Evolutionary conservation across 30 jellyfish, hydroid and myxozoan species (phyloP), one percentile per base, ranked within the genome.

Genomic region (Aurelia sp.): DNA sequence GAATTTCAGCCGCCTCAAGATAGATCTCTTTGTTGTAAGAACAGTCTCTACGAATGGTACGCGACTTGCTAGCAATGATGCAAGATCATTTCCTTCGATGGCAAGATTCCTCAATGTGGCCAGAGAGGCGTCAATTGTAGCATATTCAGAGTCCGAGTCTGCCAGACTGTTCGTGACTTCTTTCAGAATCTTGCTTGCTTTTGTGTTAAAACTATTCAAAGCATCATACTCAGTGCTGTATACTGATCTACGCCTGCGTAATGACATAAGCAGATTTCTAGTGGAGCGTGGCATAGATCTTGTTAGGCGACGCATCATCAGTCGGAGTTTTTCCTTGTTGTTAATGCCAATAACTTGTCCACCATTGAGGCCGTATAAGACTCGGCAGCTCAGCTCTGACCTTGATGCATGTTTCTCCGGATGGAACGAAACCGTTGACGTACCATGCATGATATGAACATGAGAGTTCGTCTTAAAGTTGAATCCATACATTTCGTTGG

Each of bases 361-460:
- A 20, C 90, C 90, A 30, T 16, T 15, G 19, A 81, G 11, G 13
- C 90, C 83, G 57, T 67, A 65, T 15, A 66, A 19, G 12, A 66
- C 60, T 13, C 66, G 68, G 55, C 55, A 44, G 55, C 55, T 44
- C 10, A 44, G 55, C 55, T 44, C 55, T 44, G 55, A 44, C 10
- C 10, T 44, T 13, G 55, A 44, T 44, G 55, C 55, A 5, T 2
- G 13, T 44, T 44, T 44, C 15, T 53, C 68, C 15, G 90, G 90
- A 53, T 53, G 90, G 22, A 81, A 81, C 10, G 84, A 62, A 11
- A 67, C 90, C 18, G 70, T 4, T 11, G 90, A 65, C 12, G 66
- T 4, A 3, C 33, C 35, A 8, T 68, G 82, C 17, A 8, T 5
- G 22, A 67, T 21, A 6, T 40, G 23, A 22, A 67, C 83, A 0